Evolutionary conservation across 2,797 vertebrate species (phyloP), one percentile per base, ranked within the genome.

Genomic region (Pterois miles): DNA sequence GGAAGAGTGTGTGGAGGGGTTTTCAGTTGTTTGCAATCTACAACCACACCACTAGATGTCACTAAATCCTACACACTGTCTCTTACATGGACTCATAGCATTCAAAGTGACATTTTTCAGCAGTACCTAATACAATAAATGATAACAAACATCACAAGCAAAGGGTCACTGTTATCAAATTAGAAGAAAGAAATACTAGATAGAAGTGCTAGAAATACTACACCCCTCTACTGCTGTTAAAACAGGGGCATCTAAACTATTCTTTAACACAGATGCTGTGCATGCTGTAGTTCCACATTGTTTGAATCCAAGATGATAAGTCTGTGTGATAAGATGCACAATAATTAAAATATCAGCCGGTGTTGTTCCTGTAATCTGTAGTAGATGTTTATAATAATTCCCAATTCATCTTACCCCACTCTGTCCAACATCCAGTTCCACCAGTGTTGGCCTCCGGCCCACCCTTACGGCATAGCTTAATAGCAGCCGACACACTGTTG

Each of bases 361-460:
- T 38, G 23, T 22, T 60, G 38, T 22, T 62, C 13, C 40, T 16
- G 3, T 14, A 11, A 3, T 34, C 9, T 65, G 2, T 13, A 43
- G 6, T 67, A 3, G 0, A 38, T 59, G 9, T 62, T 59, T 18
- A 52, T 65, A 8, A 25, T 54, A 3, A 46, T 8, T 6, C 40
- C 5, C 4, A 67, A 57, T 71, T 66, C 18, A 25, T 86, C 92
- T 93, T 90, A 96, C 97, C 4, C 96, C 97, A 80, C 98, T 99
- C 91, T 99, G 98, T 54, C 98, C 98, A 8, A 99, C 98, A 22
- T 99, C 98, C 90, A 99, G 91, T 85, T 99, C 98, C 84, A 99
- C 98, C 0, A 99, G 95, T 0, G 98, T 99, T 79, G 98, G 98
- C 58, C 98, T 96, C 65, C 98, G 96, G 34, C 98, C 98, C 83